These are phyloP conservation scores for Siderastrea siderea DNA, from an alignment of 92 coral and sea anemone genomes.

Conservation along the genomic window DNA sequence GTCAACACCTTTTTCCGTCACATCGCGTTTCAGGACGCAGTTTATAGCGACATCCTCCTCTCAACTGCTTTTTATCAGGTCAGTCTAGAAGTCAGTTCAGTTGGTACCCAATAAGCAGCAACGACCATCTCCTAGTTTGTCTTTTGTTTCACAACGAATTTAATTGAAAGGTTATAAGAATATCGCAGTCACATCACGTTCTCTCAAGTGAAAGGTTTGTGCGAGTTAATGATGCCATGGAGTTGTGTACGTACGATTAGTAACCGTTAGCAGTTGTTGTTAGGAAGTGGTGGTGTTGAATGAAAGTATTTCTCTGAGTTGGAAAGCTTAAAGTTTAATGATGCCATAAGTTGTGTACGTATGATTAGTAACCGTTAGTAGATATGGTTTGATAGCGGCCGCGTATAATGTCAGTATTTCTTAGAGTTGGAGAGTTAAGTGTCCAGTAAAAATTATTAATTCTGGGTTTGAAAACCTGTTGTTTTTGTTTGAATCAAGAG, in stretches of 20 bases:
- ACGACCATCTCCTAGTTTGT: not conserved
- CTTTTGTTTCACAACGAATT: not conserved
- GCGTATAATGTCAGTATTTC: not conserved
- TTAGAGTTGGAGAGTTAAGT: not conserved
- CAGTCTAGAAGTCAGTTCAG: too few relatives aligned
- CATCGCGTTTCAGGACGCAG: too few relatives aligned
- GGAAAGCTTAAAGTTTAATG: too few relatives aligned
- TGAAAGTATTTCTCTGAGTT: not conserved
- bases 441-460: not conserved
- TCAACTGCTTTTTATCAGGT: too few relatives aligned
- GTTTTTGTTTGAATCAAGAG: too few relatives aligned
- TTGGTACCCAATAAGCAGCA: not conserved
- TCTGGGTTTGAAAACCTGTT: too few relatives aligned
- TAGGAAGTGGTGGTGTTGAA: not conserved
- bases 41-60: too few relatives aligned
- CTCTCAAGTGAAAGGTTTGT: not conserved
- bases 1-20: too few relatives aligned
- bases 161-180: not conserved
- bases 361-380: too few relatives aligned
- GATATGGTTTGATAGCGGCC: not conserved
- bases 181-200: not conserved
- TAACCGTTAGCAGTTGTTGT: not conserved
- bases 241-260: not conserved
- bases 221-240: not conserved
- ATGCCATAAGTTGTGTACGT: too few relatives aligned